Percentiles rank a stretch among this genome's conserved stretches.
phyloP scores from a whole-genome alignment of 2,113 vertebrate genomes.

The Thalassoma bifasciatum region DNA sequence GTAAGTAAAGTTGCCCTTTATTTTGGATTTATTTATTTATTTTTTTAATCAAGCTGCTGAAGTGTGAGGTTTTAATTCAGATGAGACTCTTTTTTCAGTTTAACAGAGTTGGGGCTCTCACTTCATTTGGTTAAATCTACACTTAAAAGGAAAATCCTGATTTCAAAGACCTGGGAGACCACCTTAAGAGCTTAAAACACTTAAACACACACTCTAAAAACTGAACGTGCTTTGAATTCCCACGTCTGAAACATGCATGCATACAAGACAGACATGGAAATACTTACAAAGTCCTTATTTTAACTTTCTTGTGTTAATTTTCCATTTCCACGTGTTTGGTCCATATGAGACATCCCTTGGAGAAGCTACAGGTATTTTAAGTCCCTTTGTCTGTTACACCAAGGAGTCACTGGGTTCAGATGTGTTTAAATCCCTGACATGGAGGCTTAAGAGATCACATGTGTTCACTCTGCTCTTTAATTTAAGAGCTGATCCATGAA shows the following conservation, averaged over 20 bases:
- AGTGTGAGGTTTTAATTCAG: background rate
- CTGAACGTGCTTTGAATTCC: background rate
- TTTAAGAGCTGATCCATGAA: background rate
- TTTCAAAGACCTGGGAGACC: background rate
- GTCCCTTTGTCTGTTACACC: background rate
- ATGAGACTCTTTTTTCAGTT: background rate
- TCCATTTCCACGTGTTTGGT: background rate
- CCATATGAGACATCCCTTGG: background rate
- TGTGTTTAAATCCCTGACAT: background rate
- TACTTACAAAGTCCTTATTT: no score
- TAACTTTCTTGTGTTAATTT: background rate
- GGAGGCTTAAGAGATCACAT: background rate
- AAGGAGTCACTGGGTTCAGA: background rate
- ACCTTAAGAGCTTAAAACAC: background rate
- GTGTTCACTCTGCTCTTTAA: background rate
- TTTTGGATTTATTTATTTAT: no score
- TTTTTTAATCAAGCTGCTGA: no score
- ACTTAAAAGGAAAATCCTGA: background rate
- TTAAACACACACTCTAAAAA: background rate
- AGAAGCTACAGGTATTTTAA: background rate
- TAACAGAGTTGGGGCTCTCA: background rate
- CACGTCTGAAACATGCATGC: background rate
- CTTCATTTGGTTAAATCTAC: background rate
- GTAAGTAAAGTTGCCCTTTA: no score
- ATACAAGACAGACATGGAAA: no score